These are phyloP conservation scores for Hozukius guyotensis DNA, from an alignment of 2,797 vertebrate genomes.

Conservation along the genomic window DNA sequence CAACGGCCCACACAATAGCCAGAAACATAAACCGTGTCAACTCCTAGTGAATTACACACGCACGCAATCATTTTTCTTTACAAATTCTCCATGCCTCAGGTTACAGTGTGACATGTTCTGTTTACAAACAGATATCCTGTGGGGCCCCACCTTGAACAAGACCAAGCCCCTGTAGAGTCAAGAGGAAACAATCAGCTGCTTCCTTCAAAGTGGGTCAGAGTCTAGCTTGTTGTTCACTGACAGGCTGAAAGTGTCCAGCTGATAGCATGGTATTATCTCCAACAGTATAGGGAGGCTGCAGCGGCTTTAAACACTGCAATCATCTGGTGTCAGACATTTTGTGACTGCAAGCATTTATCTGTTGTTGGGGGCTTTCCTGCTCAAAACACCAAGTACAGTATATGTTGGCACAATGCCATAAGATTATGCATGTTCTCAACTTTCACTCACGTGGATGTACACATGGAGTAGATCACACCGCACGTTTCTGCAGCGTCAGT, in stretches of 20 bases:
- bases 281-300: constrained; percentile 2
- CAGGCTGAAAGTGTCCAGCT: constrained; percentile 12
- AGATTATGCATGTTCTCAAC: neutral
- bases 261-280: constrained; percentile 40
- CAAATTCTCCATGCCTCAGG: neutral
- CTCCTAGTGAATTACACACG: neutral
- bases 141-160: constrained; percentile 12
- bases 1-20: neutral
- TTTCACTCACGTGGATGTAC: neutral
- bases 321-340: constrained; percentile 19
- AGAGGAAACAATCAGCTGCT: constrained; percentile 13
- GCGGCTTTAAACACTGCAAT: constrained; percentile 29
- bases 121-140: constrained; percentile 48
- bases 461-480: neutral
- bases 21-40: constrained; percentile 17
- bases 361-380: neutral
- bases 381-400: neutral
- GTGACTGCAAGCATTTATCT: constrained; percentile 11
- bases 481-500: neutral
- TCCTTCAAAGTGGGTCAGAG: constrained; percentile 34
- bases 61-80: neutral
- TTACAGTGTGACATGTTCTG: constrained; percentile 1
- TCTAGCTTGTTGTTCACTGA: constrained; percentile 17
- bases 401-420: neutral
- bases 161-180: neutral